These are phyloP conservation scores for Sapajus apella DNA, from an alignment of 2,113 vertebrate species.

Conservation along the genomic window DNA sequence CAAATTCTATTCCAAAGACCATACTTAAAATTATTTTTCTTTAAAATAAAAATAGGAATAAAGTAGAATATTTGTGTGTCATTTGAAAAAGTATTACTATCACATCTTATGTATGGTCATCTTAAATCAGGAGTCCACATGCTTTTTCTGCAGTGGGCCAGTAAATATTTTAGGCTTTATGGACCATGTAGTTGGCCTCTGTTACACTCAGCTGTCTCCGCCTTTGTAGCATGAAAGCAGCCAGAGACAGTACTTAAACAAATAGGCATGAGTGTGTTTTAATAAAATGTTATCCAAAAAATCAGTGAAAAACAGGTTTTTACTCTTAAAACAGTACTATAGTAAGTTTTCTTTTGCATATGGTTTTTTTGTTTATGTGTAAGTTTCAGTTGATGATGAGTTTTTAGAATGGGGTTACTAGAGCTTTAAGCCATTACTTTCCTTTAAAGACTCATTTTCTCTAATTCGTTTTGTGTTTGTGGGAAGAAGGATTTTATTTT, in stretches of 20 bases:
- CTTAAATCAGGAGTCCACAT: neutral
- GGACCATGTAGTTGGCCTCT: neutral
- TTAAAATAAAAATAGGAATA: constrained; percentile 34
- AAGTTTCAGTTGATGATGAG: constrained; percentile 5
- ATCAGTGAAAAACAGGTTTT: neutral
- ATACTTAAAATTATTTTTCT: constrained; percentile 2
- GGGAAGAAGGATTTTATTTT: neutral
- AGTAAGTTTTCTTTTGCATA: neutral
- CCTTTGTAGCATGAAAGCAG: neutral
- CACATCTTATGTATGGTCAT: neutral
- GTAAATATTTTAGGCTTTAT: neutral
- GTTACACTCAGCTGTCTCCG: neutral
- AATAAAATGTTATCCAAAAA: constrained; percentile 19
- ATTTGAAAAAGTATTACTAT: constrained; percentile 36
- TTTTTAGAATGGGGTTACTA: neutral
- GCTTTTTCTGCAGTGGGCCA: neutral
- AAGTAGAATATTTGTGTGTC: constrained; percentile 1
- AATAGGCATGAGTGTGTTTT: neutral
- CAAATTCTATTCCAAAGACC: constrained; percentile 6
- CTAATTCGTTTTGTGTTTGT: constrained; percentile 19
- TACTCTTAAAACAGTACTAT: neutral
- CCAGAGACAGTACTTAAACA: neutral
- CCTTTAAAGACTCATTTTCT: constrained; percentile 16
- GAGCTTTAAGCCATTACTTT: neutral
- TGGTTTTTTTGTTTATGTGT: neutral